Percentiles rank a stretch among this genome's conserved stretches.
These are phyloP conservation scores for Agapetus fuscipes DNA, from an alignment of 2,888 invertebrate genomes.

Conservation along the genomic window DNA sequence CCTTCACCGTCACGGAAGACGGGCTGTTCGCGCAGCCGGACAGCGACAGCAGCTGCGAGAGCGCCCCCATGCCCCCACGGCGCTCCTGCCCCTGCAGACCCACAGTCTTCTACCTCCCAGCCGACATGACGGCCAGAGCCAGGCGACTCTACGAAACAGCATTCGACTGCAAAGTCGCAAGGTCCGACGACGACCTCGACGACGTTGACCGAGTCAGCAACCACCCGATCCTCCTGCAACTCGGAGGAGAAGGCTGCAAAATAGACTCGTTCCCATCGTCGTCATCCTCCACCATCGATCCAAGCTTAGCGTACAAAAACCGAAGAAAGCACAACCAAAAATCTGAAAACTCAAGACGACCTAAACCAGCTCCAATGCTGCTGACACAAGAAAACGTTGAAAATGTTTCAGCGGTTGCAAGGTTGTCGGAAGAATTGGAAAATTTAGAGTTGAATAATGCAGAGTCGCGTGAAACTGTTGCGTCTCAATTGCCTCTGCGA, in stretches of 20 bases:
- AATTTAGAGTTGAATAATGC: slow-evolving; percentile 53
- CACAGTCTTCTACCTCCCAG: slow-evolving; percentile 59
- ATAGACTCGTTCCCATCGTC: slow-evolving; percentile 28
- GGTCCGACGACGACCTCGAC: slow-evolving; percentile 72
- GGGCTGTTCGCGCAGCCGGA: slow-evolving; percentile 36
- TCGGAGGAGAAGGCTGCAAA: slow-evolving; percentile 30
- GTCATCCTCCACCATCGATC: slow-evolving; percentile 41
- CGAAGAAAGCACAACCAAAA: slow-evolving; percentile 48
- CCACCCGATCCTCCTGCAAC: slow-evolving; percentile 62
- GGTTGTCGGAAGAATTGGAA: slow-evolving; percentile 46
- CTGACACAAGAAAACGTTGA: slow-evolving; percentile 26
- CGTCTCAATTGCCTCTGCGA: slow-evolving; percentile 54
- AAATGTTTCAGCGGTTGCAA: slow-evolving; percentile 36
- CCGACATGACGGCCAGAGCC: slow-evolving; percentile 52
- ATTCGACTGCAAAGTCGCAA: slow-evolving; percentile 78
- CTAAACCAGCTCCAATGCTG: slow-evolving; percentile 51
- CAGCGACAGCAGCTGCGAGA: slow-evolving; percentile 32
- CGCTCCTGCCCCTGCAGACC: slow-evolving; percentile 40
- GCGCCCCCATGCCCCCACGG: slow-evolving; percentile 62
- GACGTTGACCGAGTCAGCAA: slow-evolving; percentile 73
- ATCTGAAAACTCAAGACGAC: slow-evolving; percentile 45
- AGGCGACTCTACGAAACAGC: slow-evolving; percentile 83
- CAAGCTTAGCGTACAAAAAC: slow-evolving; percentile 38
- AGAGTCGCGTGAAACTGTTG: slow-evolving; percentile 43
- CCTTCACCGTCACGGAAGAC: slow-evolving; percentile 62